phyloP scores from a whole-genome alignment of 2,888 invertebrate genomes.

The Acanthosepion esculentum region DNA sequence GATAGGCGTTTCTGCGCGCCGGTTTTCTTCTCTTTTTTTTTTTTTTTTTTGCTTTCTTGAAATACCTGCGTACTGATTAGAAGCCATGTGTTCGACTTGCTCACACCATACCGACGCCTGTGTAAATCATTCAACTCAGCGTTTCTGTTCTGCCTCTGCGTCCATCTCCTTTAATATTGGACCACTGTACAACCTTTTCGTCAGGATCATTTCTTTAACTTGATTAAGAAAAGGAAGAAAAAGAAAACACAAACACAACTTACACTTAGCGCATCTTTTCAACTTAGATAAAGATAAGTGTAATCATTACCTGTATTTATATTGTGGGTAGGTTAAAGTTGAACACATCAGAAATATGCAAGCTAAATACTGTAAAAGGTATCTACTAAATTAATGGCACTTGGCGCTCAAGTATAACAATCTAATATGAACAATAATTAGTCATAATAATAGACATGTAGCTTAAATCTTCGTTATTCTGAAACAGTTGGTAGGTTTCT shows the following conservation, averaged over 20 bases:
- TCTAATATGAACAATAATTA: no score
- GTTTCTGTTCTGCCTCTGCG: background rate
- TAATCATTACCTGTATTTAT: background rate
- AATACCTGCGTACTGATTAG: constrained; percentile 11
- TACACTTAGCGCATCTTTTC: no score
- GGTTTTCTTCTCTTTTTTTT: background rate
- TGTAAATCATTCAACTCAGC: background rate
- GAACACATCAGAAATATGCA: background rate
- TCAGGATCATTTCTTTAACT: constrained; percentile 10
- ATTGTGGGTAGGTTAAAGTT: background rate
- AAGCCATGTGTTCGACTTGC: background rate
- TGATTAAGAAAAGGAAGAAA: background rate
- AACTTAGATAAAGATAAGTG: background rate
- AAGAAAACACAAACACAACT: no score
- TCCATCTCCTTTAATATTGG: background rate
- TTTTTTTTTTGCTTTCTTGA: background rate
- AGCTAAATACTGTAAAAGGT: background rate
- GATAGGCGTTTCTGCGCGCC: background rate
- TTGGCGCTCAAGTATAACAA: no score
- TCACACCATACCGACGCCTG: background rate
- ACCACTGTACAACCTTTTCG: background rate
- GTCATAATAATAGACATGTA: no score
- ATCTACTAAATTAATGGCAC: background rate
- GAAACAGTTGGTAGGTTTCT: no score
- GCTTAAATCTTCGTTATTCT: no score